Conservation (phyloP, 2,888 invertebrate genomes). For the Agriopis leucophaearia region DNA sequence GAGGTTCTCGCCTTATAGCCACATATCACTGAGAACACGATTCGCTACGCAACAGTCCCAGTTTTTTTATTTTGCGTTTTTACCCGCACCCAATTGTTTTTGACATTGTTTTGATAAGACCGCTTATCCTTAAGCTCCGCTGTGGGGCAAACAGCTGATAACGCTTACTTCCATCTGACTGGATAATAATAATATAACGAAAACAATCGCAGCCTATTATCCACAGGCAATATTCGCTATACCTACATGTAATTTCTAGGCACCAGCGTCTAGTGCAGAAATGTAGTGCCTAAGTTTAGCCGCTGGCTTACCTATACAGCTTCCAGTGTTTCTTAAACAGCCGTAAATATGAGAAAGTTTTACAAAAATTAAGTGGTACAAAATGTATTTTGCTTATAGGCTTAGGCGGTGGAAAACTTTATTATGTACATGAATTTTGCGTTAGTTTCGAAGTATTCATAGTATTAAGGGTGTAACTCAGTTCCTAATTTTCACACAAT, state of each 20-base stretch:
- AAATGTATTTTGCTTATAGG: conserved; percentile 1
- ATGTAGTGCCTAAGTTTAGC: conserved; percentile 29
- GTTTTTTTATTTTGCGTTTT: background rate
- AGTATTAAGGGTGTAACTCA: too few species aligned
- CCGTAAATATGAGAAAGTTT: conserved; percentile 17
- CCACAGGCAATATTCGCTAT: conserved; percentile 17
- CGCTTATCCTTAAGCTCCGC: background rate
- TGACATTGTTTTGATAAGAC: conserved; percentile 1
- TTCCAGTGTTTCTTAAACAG: conserved; percentile 16
- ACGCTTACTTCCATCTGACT: conserved; percentile 26
- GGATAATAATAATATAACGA: conserved; percentile 33
- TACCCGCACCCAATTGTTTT: background rate
- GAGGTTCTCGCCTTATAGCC: background rate
- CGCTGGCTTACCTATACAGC: conserved; percentile 22
- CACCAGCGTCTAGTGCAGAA: conserved; percentile 26
- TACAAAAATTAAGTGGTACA: conserved; percentile 1
- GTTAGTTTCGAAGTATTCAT: too few species aligned
- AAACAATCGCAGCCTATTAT: conserved; percentile 28
- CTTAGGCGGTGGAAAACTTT: background rate
- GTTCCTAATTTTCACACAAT: too few species aligned
- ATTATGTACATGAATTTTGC: background rate
- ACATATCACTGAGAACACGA: too few species aligned
- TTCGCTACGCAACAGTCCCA: background rate
- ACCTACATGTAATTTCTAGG: conserved; percentile 32
- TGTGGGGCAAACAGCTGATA: conserved; percentile 5